A percentile compares a stretch with the other conserved stretches of the same genome.
Evolutionary conservation across 2,797 vertebrate genomes (phyloP).

Genomic region (Alfaro cultratus): DNA sequence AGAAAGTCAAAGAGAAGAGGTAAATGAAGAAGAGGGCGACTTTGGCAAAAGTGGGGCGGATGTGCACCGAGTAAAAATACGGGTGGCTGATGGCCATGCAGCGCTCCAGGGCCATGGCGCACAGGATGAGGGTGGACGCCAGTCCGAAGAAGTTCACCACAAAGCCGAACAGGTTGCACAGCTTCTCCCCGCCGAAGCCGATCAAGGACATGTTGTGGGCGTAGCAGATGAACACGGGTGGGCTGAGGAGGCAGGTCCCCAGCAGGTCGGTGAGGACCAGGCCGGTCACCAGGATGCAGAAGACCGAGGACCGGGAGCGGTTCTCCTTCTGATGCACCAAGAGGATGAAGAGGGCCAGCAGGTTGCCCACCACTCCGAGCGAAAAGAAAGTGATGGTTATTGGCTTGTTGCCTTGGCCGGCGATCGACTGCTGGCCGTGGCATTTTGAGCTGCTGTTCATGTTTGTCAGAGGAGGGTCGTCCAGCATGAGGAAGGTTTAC

Average conservation of each 20-base stretch:
- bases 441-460: slow-evolving; percentile 59
- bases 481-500: slow-evolving; percentile 19
- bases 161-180: slow-evolving; percentile 87
- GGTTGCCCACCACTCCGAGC: slow-evolving; percentile 85
- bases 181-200: slow-evolving; percentile 52
- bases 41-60: slow-evolving; percentile 82
- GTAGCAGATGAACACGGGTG: slow-evolving; percentile 87
- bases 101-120: slow-evolving; percentile 90
- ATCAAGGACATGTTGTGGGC: slow-evolving; percentile 79
- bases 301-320: slow-evolving; percentile 84
- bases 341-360: slow-evolving; percentile 88
- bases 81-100: slow-evolving; percentile 92
- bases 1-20: slow-evolving; percentile 82
- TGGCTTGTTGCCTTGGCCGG: slow-evolving; percentile 68
- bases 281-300: slow-evolving; percentile 90
- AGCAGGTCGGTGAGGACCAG: slow-evolving; percentile 89
- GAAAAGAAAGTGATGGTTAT: slow-evolving; percentile 88
- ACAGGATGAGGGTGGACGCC: slow-evolving; percentile 88
- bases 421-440: slow-evolving; percentile 54
- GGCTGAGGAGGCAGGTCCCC: slow-evolving; percentile 90
- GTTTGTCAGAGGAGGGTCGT: not conserved
- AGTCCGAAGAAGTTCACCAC: slow-evolving; percentile 90
- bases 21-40: slow-evolving; percentile 81
- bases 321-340: slow-evolving; percentile 81
- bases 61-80: slow-evolving; percentile 86